Base-by-base conservation (phyloP, 2,888 invertebrate species). In the Colletes collaris region DNA sequence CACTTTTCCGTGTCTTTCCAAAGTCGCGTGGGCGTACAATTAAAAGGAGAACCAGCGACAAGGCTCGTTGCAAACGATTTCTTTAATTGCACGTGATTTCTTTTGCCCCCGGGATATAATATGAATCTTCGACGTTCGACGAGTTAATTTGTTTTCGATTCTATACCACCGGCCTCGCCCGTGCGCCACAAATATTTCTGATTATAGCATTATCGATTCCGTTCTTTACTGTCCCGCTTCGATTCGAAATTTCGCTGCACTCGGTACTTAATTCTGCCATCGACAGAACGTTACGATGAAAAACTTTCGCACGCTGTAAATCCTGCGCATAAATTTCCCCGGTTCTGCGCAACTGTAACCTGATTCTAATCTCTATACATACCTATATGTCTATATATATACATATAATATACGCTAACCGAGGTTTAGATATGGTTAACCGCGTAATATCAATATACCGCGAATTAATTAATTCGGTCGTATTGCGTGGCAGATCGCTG, bases 391-490 rank as follows among this genome's bases (percentile, higher is more conserved):
- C 5, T 8, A 16, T 52, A 44, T 50, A n/a, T 19, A 35, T 44
- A 49, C 8, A 40, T 16, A 27, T 10, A n/a, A 16, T 27, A 40
- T 5, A 8, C 13, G 60, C 7, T 13, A 10, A 37, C 16, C 27
- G 10, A 59, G 46, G 66, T 71, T 79, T 60, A 11, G 46, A 56
- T n/a, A 63, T 58, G 77, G 56, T 68, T 69, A 59, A 16, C 65
- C 50, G 46, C 46, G 63, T 67, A 75, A 82, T 77, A 72, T 76
- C 79, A 70, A 78, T 76, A 69, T 58, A 40, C 27, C 69, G 37
- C 64, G 67, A 80, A 76, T 81, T 83, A 81, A 86, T 86, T 86
- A 83, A 86, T 83, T 79, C 73, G 40, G 49, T 53, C 8, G 53
- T 66, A 60, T 52, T 56, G 52, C 56, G 59, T 37, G 66, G 60